A percentile compares a stretch with the other conserved stretches of the same genome.
Evolutionary conservation across 1,140 invertebrate species (phyloP).

Genomic region (Papilio machaon): DNA sequence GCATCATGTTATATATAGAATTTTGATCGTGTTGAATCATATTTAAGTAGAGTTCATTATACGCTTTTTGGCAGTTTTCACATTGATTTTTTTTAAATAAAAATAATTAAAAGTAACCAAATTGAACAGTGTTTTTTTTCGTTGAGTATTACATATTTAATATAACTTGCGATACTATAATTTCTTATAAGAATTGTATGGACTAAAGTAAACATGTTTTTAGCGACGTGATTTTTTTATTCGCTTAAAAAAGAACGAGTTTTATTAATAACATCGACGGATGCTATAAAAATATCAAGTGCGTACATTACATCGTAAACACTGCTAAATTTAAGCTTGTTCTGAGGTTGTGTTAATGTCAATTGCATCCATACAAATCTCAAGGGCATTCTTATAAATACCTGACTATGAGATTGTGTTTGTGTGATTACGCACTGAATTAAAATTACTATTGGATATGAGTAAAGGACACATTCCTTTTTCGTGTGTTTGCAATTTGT

Average conservation of each 20-base stretch:
- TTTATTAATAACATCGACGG: conserved; percentile 12
- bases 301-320: conserved; percentile 35
- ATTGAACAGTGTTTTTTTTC: no score
- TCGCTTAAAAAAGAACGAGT: conserved; percentile 31
- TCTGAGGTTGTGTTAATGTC: conserved; percentile 29
- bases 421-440: not conserved
- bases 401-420: not conserved
- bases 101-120: no score
- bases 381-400: not conserved
- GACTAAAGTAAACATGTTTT: not conserved
- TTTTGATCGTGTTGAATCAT: no score
- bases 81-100: no score
- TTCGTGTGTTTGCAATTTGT: not conserved
- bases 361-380: conserved; percentile 22
- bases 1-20: no score
- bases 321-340: conserved; percentile 27
- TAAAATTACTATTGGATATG: not conserved
- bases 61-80: no score
- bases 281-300: conserved; percentile 40
- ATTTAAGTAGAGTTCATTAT: no score
- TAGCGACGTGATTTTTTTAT: not conserved
- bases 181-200: not conserved
- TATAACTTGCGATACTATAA: not conserved
- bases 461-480: not conserved
- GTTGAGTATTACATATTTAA: not conserved